Evolutionary conservation across 2,113 vertebrate genomes (phyloP), one percentile per base, ranked within the genome.

Genomic region (Eublepharis macularius): DNA sequence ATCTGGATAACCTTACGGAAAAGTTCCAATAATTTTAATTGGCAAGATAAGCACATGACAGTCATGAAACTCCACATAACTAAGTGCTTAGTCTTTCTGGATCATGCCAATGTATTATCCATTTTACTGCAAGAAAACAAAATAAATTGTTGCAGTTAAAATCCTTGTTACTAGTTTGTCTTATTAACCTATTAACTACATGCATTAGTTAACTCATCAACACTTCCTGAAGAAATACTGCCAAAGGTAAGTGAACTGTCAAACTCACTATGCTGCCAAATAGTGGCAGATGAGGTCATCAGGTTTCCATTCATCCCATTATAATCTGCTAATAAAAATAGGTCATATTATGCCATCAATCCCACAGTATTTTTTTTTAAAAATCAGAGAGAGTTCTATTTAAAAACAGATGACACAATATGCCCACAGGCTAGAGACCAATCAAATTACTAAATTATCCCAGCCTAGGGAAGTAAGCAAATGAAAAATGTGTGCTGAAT

Each of bases 401-500:
- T 89, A 36, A 6, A 85, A 36, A 89, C 16, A 89, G 57, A 89
- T 90, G 88, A 34, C 12, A 51, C 34, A 41, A 70, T 43, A 54
- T 3, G 80, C 9, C 6, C 51, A 24, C 26, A 84, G 51, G 12
- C 79, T 75, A 88, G 54, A 83, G 49, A 84, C 16, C 51, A 90
- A 45, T 78, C 11, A 86, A 83, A 83, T 45, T 6, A 86, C 32
- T 76, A 10, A 78, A 60, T 78, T 90, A 68, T 92, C 87, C 10
- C 9, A 79, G 88, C 8, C 84, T 74, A 89, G 70, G 17, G 84
- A 86, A 41, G 60, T 19, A 49, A 47, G 82, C 47, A 45, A 88
- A 78, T 83, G 17, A 1, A 89, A 92, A 93, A 88, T 11, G 88
- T 80, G 29, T 65, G 3, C 16, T 87, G 32, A 89, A 75, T 93